phyloP scores from a whole-genome alignment of 1,140 invertebrate genomes.

The Bactericera cockerelli region DNA sequence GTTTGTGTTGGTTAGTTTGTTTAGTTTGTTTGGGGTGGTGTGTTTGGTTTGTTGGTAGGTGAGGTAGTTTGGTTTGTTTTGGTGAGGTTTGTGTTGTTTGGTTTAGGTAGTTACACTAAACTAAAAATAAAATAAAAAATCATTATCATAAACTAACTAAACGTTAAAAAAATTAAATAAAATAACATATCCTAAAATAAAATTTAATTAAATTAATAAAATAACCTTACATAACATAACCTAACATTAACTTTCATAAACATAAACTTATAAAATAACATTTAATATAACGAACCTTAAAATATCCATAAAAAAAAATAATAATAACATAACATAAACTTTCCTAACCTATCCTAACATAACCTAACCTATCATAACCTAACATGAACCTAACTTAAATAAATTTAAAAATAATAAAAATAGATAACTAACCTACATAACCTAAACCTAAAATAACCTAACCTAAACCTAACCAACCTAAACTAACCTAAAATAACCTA shows the following conservation, averaged over 20 bases:
- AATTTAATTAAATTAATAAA: conserved; percentile 24
- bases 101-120: conserved; percentile 7
- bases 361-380: no score
- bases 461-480: conserved; percentile 18
- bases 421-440: conserved; percentile 13
- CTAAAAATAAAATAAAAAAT: no score
- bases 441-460: conserved; percentile 20
- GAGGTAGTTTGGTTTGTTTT: no score
- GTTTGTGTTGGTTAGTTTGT: no score
- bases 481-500: conserved; percentile 25
- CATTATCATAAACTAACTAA: conserved; percentile 12
- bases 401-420: no score
- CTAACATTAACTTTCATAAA: conserved; percentile 15
- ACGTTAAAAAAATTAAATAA: conserved; percentile 17
- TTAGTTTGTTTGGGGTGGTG: no score
- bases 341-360: conserved; percentile 17
- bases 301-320: no score
- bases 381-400: conserved; percentile 3
- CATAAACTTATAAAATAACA: no score
- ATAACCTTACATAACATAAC: conserved; percentile 21
- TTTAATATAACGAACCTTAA: no score
- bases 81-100: no score
- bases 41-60: no score
- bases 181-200: conserved; percentile 21
- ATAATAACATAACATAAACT: conserved; percentile 21